phyloP scores from a whole-genome alignment of 2,797 vertebrate genomes.

The Masticophis lateralis region DNA sequence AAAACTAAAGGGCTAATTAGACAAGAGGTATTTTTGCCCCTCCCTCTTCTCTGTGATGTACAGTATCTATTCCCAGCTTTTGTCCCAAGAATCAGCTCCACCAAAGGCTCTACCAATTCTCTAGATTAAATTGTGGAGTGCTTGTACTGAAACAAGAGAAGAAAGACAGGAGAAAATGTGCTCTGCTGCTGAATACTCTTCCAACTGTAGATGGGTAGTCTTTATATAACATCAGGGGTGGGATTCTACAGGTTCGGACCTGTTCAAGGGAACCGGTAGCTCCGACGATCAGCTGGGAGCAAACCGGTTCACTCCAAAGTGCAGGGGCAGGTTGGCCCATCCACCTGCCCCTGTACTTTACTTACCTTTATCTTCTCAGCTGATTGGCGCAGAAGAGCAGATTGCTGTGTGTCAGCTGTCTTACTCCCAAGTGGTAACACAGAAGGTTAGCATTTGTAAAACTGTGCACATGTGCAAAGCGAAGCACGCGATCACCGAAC shows the following conservation, averaged over 20 bases:
- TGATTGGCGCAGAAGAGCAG: accelerated
- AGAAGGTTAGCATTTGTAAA: no score
- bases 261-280: no score
- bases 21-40: neutral
- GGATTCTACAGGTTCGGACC: no score
- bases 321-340: no score
- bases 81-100: neutral
- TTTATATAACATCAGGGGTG: neutral
- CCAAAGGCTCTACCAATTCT: neutral
- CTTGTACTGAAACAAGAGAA: neutral
- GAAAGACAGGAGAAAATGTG: neutral
- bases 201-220: neutral
- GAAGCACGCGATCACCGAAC: no score
- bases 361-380: no score
- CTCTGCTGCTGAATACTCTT: neutral
- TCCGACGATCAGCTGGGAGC: no score
- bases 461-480: no score
- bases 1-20: neutral
- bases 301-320: no score
- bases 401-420: no score
- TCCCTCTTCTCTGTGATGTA: neutral
- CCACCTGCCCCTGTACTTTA: no score
- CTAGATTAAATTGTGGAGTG: neutral
- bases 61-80: neutral
- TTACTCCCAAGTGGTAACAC: no score